A percentile compares a stretch with the other conserved stretches of the same genome.
Conservation (phyloP, 2,113 vertebrate species). For the Takifugu bimaculatus region DNA sequence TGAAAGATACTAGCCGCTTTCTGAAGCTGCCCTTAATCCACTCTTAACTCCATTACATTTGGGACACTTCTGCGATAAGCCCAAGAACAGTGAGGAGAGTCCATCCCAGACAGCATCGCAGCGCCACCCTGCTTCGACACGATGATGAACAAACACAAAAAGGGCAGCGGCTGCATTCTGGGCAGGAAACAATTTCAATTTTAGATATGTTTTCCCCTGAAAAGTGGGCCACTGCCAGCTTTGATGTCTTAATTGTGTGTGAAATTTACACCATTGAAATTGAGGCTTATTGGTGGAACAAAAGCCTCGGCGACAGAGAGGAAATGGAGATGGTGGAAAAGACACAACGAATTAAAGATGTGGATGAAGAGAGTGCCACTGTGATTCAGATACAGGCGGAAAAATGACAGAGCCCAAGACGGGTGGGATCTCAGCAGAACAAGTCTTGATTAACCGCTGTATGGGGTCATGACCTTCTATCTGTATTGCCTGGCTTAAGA, state of each 20-base stretch:
- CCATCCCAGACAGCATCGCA: slow-evolving; percentile 28
- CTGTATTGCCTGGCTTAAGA: slow-evolving; percentile 34
- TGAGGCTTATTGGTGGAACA: slow-evolving; percentile 57
- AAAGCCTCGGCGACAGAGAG: slow-evolving; percentile 27
- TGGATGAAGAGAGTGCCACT: slow-evolving; percentile 18
- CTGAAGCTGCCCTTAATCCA: slow-evolving; percentile 52
- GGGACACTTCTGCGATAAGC: slow-evolving; percentile 53
- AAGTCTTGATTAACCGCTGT: slow-evolving; percentile 57
- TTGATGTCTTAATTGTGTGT: slow-evolving; percentile 73
- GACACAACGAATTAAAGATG: slow-evolving; percentile 24
- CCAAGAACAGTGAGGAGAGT: slow-evolving; percentile 36
- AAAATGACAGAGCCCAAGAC: slow-evolving; percentile 52
- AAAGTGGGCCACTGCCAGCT: slow-evolving; percentile 71
- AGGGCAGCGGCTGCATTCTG: slow-evolving; percentile 37
- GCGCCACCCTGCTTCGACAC: slow-evolving; percentile 20
- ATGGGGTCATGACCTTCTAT: slow-evolving; percentile 56
- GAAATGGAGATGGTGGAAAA: slow-evolving; percentile 40
- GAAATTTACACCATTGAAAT: not conserved
- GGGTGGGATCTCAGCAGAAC: slow-evolving; percentile 52
- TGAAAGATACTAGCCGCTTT: slow-evolving; percentile 32
- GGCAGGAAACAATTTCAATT: slow-evolving; percentile 52
- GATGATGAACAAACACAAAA: slow-evolving; percentile 58
- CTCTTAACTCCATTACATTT: slow-evolving; percentile 49
- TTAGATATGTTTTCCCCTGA: slow-evolving; percentile 57
- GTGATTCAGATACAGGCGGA: slow-evolving; percentile 23